Evolutionary conservation across 1,140 invertebrate genomes (phyloP), one percentile per base, ranked within the genome.

Genomic region (Leguminivora glycinivorella): DNA sequence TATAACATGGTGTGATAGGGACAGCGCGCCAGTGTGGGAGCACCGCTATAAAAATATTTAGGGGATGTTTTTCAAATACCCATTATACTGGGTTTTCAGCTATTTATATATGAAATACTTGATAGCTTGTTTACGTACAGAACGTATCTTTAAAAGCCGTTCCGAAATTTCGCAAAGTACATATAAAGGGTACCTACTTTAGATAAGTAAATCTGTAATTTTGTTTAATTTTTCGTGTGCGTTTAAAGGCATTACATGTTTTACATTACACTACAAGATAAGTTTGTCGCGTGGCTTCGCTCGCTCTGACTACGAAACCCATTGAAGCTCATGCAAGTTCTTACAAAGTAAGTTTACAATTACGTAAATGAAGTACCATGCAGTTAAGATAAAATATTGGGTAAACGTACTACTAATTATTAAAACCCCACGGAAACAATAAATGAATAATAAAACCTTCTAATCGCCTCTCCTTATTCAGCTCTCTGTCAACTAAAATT

Each of bases 371-470:
- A 88, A 85, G 82, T 85, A 83, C 80, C 80, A 81, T 81, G 80
- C 80, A 81, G 75, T 83, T 78, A 82, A 74, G 79, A 82, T 85
- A 87, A 87, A 85, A 80, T 79, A 85, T 84, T 70, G 79, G 83
- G 76, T 82, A 83, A 80, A 83, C 78, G 76, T 58, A 78, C 76
- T 81, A 81, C 77, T 83, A 83, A 78, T 74, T 73, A 79, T 80
- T 81, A 86, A 78, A 86, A 85, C 87, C 80, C 73, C 83, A 88
- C 85, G 72, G 83, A 88, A 89, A 91, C 83, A 91, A 91, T 90
- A 91, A 91, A 88, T 90, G 88, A 84, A 91, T 89, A 90, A 90
- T 89, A 90, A 91, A 91, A 91, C 89, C 73, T 72, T 76, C 78
- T 77, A 74, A 80, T 77, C 73, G 72, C 75, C 75, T 75, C 52